phyloP scores from a whole-genome alignment of 2,888 invertebrate species.

The Macrosoma leucophasiata region DNA sequence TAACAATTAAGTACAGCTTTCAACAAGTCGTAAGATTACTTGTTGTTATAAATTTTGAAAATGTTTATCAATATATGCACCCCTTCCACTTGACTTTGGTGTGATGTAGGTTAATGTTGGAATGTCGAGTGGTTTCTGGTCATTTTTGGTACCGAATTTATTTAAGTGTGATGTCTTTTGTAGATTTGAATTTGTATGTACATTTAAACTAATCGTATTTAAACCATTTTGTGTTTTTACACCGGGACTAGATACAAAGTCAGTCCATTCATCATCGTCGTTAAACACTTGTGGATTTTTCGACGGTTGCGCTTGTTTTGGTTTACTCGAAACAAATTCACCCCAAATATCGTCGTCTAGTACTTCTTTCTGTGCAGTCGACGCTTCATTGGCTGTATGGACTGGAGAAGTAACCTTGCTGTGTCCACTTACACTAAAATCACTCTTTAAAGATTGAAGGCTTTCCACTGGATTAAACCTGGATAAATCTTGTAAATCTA shows the following conservation, averaged over 20 bases:
- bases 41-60: conserved; percentile 73
- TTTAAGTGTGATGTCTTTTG: conserved; percentile 44
- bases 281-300: conserved; percentile 41
- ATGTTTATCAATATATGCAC: conserved; percentile 57
- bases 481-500: conserved; percentile 66
- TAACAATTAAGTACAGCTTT: conserved; percentile 68
- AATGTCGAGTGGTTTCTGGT: conserved; percentile 52
- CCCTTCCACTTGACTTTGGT: conserved; percentile 54
- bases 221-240: conserved; percentile 61
- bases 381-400: conserved; percentile 44
- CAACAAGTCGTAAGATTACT: too few relatives aligned
- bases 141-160: conserved; percentile 43
- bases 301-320: conserved; percentile 41
- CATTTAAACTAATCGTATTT: conserved; percentile 66
- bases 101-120: conserved; percentile 66
- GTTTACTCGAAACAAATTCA: conserved; percentile 75
- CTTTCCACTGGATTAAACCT: conserved; percentile 69
- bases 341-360: conserved; percentile 77
- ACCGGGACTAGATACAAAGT: conserved; percentile 64
- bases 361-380: conserved; percentile 31
- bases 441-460: conserved; percentile 58
- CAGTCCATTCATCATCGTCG: conserved; percentile 71
- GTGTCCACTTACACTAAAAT: conserved; percentile 41
- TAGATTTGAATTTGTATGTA: conserved; percentile 58
- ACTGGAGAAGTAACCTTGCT: conserved; percentile 55